Percentiles rank a stretch among this genome's conserved stretches.
Evolutionary conservation across 1,140 invertebrate species (phyloP).

Genomic region (Odontomachus brunneus): DNA sequence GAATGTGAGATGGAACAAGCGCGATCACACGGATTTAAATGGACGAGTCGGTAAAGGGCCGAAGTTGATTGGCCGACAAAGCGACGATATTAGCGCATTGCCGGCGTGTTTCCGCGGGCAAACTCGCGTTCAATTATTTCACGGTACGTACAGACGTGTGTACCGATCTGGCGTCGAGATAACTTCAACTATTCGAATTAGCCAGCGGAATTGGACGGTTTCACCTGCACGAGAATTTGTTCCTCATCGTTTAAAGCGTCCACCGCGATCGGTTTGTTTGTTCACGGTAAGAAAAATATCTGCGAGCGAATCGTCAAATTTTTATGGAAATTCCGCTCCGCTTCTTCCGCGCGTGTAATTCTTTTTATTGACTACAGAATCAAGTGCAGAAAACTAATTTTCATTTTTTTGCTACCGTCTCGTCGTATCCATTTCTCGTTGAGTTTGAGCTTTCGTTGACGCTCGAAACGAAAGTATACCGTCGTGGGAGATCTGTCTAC

Average conservation of each 20-base stretch:
- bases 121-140: no score
- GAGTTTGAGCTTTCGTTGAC: neutral
- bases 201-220: no score
- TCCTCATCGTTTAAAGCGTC: no score
- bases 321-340: no score
- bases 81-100: neutral
- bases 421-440: neutral
- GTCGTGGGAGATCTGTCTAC: neutral
- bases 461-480: neutral
- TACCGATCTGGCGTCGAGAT: no score
- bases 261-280: no score
- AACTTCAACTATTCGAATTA: no score
- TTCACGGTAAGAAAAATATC: no score
- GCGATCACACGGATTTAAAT: constrained; percentile 13
- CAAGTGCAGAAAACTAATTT: neutral
- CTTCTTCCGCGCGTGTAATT: neutral
- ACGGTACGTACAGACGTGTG: no score
- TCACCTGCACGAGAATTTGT: no score
- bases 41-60: neutral
- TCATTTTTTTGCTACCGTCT: neutral
- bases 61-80: neutral
- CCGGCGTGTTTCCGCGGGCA: neutral
- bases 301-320: no score
- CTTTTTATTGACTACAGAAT: neutral
- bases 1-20: constrained; percentile 17